Base-by-base conservation (phyloP, 2,888 invertebrate genomes). In the Phalangium opilio region DNA sequence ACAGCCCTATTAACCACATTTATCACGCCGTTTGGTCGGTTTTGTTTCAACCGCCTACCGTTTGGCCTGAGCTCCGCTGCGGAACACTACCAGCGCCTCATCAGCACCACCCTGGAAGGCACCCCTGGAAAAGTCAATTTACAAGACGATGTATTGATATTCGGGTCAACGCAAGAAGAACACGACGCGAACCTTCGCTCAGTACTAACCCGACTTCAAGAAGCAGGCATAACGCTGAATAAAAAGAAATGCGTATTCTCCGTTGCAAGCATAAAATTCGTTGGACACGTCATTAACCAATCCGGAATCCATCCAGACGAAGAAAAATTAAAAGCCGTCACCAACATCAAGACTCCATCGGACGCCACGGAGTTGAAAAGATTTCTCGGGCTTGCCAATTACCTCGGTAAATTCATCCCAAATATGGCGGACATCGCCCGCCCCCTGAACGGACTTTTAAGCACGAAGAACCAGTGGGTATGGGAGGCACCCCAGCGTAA, bases 21-120 rank as follows among this genome's bases (percentile, higher is more conserved):
- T 36, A 40, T 41, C 15, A 43, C 43, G n/a, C 43, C 39, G 3
- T 47, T 47, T 17, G 47, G 43, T 14, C 12, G 39, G 27, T 44
- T 15, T 18, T 34, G 34, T 35, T 42, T 33, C n/a, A 12, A 42
- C 48, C 41, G 40, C 21, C 34, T 44, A 19, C n/a, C 44, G 18
- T 43, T 43, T 19, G 42, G 42, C 7, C 17, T 42, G 11, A 32
- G 32, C 15, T 42, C 42, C 2, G 42, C 12, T 14, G 17, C 43
- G 3, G 42, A 43, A 32, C 42, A 43, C 33, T 43, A 27, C 12
- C 42, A 43, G 14, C 42, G 42, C 10, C 8, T 10, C 12, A 43
- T n/a, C 17, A 15, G 32, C 8, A 27, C 27, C 5, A 33, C 41
- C 3, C 21, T 41, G n/a, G 41, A 41, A 20, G 41, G 41, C 14